These are phyloP conservation scores for Pantherophis vulpinus DNA, from an alignment of 2,797 vertebrate genomes.

Conservation along the genomic window DNA sequence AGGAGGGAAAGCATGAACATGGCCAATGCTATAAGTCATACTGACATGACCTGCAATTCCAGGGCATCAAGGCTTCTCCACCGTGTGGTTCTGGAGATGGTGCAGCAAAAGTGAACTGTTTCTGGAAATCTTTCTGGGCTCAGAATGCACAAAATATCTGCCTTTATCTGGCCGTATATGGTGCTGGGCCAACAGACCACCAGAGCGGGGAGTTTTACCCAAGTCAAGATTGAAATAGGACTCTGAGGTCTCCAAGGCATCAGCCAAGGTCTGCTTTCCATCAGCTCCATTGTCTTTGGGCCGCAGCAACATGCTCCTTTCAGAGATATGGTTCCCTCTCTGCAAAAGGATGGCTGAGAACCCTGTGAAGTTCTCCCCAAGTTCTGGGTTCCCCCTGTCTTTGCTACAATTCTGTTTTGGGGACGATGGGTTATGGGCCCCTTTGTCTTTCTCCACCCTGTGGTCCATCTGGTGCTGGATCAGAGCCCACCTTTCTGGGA, in stretches of 20 bases:
- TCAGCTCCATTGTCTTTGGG: neutral
- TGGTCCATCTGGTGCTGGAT: constrained; percentile 14
- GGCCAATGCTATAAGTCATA: neutral
- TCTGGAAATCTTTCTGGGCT: constrained; percentile 13
- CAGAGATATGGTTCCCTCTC: neutral
- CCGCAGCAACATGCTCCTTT: neutral
- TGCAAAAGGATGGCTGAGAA: constrained; percentile 28
- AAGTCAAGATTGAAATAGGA: constrained; percentile 9
- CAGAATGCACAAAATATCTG: neutral
- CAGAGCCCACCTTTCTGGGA: constrained; percentile 3
- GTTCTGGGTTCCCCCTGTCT: neutral
- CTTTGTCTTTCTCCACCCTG: neutral
- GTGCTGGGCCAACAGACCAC: neutral
- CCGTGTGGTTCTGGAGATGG: constrained; percentile 18
- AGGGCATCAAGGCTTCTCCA: neutral
- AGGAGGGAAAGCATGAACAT: neutral
- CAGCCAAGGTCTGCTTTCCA: neutral
- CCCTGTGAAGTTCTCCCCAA: constrained; percentile 25
- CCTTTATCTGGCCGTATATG: neutral
- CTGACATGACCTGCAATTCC: neutral
- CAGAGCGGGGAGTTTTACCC: neutral
- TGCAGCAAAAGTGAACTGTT: constrained; percentile 15
- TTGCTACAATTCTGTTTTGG: neutral
- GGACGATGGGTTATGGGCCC: accelerated
- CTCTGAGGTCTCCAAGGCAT: neutral